phyloP scores from a whole-genome alignment of 2,888 invertebrate species.

The Leptopilina syphax region DNA sequence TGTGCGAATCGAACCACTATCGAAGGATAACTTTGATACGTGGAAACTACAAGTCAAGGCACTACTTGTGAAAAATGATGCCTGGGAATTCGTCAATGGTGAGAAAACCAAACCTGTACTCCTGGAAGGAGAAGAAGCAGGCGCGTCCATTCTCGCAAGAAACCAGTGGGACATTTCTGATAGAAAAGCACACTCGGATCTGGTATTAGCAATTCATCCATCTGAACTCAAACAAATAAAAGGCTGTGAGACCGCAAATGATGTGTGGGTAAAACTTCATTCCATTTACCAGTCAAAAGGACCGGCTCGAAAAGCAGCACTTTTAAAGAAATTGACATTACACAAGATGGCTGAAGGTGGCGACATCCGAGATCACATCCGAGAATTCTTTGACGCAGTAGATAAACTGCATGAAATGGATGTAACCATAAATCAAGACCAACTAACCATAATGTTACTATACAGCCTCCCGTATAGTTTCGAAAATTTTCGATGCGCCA shows the following conservation, averaged over 20 bases:
- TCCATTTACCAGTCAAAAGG: constrained; percentile 68
- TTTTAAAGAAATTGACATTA: constrained; percentile 68
- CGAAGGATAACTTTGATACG: not conserved
- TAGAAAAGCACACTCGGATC: not conserved
- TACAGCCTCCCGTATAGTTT: constrained; percentile 45
- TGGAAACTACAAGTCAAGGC: not conserved
- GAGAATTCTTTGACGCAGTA: constrained; percentile 67
- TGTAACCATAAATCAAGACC: constrained; percentile 20
- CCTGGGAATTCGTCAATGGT: not conserved
- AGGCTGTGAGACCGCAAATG: constrained; percentile 58
- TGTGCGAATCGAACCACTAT: not conserved
- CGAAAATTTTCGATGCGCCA: constrained; percentile 51
- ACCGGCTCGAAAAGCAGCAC: constrained; percentile 70
- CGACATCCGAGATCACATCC: constrained; percentile 66
- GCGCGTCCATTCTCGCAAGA: not conserved
- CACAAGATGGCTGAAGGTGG: constrained; percentile 65
- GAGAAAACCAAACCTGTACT: not conserved
- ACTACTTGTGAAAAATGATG: not conserved
- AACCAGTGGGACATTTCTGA: not conserved
- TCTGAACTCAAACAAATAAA: constrained; percentile 49
- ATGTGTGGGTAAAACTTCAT: constrained; percentile 70
- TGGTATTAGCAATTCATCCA: not conserved
- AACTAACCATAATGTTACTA: constrained; percentile 41
- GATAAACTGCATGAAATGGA: constrained; percentile 66
- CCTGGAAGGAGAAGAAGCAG: not conserved